Conservation (phyloP, 53 echinoderm and acorn worm species). For the Paelopatides confundens region DNA sequence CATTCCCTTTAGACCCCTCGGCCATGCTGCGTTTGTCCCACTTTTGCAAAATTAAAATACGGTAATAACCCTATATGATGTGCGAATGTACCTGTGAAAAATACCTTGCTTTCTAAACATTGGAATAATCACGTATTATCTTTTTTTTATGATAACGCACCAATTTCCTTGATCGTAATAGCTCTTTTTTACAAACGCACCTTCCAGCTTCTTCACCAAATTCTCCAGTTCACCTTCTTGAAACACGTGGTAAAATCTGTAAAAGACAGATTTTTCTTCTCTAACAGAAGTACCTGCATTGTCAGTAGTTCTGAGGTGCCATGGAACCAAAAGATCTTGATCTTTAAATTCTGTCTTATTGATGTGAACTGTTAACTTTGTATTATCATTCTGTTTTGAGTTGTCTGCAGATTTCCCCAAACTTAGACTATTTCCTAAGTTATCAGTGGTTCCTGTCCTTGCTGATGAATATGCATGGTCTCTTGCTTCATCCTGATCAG, state of each 20-base stretch:
- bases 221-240: constrained; percentile 87
- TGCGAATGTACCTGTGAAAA: no score
- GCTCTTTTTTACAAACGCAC: constrained; percentile 56
- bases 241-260: constrained; percentile 96
- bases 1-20: no score
- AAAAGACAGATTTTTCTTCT: constrained; percentile 65
- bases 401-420: neutral
- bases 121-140: neutral
- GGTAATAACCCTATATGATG: no score
- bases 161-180: constrained; percentile 98
- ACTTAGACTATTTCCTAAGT: neutral
- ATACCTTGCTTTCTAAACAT: no score
- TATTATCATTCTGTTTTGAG: neutral
- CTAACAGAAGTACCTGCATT: constrained; percentile 4
- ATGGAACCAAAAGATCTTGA: constrained; percentile 95
- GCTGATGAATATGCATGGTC: neutral
- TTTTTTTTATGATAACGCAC: constrained; percentile 82
- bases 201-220: constrained; percentile 51
- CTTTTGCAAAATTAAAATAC: no score
- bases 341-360: constrained; percentile 90
- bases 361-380: constrained; percentile 63
- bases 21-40: no score
- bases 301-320: constrained; percentile 76
- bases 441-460: neutral
- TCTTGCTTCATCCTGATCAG: neutral